Evolutionary conservation across 2,113 vertebrate species (phyloP).

Genomic region (Prochilodus magdalenae): DNA sequence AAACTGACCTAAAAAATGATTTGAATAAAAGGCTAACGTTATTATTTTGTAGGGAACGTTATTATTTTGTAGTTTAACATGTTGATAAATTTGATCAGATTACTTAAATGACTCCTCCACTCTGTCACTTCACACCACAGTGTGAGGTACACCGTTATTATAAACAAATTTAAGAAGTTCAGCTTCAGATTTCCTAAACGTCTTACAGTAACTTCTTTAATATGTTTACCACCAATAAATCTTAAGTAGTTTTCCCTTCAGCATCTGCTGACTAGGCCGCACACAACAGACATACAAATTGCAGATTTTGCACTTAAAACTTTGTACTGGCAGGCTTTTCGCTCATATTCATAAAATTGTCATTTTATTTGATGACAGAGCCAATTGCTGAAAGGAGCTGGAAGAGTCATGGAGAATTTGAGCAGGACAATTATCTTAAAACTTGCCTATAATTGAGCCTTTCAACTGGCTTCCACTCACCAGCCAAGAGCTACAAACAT

Average conservation of each 20-base stretch:
- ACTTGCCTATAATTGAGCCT: constrained; percentile 8
- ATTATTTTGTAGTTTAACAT: too few species aligned
- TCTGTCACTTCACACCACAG: too few species aligned
- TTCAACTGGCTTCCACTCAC: background rate
- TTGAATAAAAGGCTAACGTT: too few species aligned
- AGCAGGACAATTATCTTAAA: constrained; percentile 42
- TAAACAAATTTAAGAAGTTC: background rate
- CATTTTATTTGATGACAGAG: constrained; percentile 31
- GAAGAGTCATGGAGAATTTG: constrained; percentile 22
- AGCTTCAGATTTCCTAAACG: background rate
- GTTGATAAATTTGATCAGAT: too few species aligned
- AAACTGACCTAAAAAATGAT: too few species aligned
- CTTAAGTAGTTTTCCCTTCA: background rate
- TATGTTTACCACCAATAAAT: background rate
- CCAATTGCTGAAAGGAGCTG: constrained; percentile 8
- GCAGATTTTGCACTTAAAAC: constrained; percentile 11
- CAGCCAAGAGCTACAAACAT: constrained; percentile 26
- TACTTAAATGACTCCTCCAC: too few species aligned
- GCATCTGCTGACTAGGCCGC: constrained; percentile 21
- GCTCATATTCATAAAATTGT: constrained; percentile 19
- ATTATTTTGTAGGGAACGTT: too few species aligned
- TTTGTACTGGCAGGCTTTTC: constrained; percentile 4
- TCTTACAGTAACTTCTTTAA: background rate
- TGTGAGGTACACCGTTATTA: background rate
- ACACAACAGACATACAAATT: constrained; percentile 3